Base-by-base conservation (phyloP, 2,888 invertebrate species). In the Loripinus fragilis region DNA sequence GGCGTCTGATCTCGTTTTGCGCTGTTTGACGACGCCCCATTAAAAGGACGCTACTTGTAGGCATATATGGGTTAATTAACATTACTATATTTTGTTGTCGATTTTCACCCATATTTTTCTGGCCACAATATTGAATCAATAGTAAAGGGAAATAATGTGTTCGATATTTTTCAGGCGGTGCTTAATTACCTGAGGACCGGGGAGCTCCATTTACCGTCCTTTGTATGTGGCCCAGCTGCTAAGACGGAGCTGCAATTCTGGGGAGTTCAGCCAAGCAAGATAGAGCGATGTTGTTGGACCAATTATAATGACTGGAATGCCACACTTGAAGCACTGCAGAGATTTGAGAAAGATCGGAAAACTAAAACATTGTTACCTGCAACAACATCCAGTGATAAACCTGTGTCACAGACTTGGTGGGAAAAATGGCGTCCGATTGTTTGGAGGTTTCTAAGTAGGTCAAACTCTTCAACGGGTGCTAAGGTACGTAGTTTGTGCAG, bases 291-390 rank as follows among this genome's bases (percentile, higher is more conserved):
- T 50, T 91, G 91, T 69, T 88, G 89, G 89, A 83, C 85, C 2
- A 85, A 85, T 33, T 91, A 90, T 72, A 88, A 88, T 64, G 87
- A 88, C 28, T 90, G 89, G 88, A 88, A 88, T 35, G 71, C 82
- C 2, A 90, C 89, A 3, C 78, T 88, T 28, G 77, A 87, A n/a
- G 88, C 89, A 0, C 76, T 90, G 23, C 80, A 85, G 17, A 28
- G 78, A 71, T 71, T 87, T 0, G 87, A 87, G 20, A 38, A 68
- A 1, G 86, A 86, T 73, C 41, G 87, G 20, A 86, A 82, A 33
- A 81, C 81, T 8, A 73, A 77, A 8, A 70, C 78, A 38, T 30
- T 79, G n/a, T 30, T 71, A 7, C 52, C 33, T 0, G 73, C 75
- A 20, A 60, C 8, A 30, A 20, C 30, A 12, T 66, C 60, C 12